Conservation (phyloP, 2,113 vertebrate genomes). For the Colinus virginianus region DNA sequence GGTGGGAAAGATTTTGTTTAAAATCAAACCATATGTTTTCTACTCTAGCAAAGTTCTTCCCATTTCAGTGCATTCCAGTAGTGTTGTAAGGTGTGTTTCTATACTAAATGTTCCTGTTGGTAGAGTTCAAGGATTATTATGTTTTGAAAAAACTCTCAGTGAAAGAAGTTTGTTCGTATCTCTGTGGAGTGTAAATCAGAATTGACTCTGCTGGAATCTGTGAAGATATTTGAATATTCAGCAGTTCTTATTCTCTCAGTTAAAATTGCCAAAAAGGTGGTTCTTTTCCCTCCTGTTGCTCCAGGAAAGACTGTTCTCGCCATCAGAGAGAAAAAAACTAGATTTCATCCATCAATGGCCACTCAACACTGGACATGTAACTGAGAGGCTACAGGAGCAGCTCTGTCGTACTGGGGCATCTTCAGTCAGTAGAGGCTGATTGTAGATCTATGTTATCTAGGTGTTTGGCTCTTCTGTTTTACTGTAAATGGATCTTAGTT, state of each 20-base stretch:
- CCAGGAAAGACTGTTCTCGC: not conserved
- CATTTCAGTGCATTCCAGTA: not conserved
- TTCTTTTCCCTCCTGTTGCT: not conserved
- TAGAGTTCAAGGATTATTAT: not conserved
- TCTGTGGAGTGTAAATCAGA: not conserved
- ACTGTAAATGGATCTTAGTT: not conserved
- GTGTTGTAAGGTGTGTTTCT: not conserved
- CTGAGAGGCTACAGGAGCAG: not conserved
- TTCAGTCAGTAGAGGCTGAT: not conserved
- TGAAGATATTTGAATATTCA: not conserved
- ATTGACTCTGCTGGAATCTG: not conserved
- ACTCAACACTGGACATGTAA: not conserved
- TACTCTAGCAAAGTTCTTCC: not conserved
- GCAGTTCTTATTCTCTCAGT: not conserved
- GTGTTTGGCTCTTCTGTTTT: not conserved
- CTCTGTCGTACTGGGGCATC: not conserved
- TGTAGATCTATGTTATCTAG: not conserved
- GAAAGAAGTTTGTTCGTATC: not conserved
- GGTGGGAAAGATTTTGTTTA: not conserved
- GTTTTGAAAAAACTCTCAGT: not conserved
- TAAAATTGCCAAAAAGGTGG: not conserved
- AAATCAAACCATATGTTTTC: not conserved
- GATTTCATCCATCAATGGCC: not conserved
- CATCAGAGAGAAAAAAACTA: not conserved
- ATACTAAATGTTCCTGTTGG: not conserved